Evolutionary conservation across 2,113 vertebrate genomes (phyloP), one percentile per base, ranked within the genome.

Genomic region (Camelus bactrianus): DNA sequence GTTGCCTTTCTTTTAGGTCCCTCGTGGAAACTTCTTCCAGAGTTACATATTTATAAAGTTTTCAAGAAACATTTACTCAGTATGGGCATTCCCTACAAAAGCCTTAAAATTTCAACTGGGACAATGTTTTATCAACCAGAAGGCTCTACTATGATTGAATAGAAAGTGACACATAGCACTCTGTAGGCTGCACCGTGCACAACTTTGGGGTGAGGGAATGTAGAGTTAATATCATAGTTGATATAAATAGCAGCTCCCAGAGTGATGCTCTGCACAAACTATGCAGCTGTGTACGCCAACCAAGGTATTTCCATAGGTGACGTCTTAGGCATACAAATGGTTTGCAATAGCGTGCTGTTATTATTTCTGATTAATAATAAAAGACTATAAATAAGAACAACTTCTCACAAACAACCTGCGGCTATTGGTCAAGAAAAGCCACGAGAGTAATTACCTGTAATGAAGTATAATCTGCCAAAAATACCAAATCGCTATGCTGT

Each of bases 341-440:
- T 35, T 87, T 92, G 32, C 89, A 82, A 14, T 46, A 67, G 35
- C 42, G 70, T 73, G n/a, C 42, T 56, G 4, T 69, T 54, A 80
- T 62, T 91, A 76, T 84, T 88, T 17, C 42, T 42, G 6, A 76
- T 48, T 92, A 76, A 87, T 69, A 92, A 65, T 50, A 54, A 70
- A 84, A 70, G 69, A 54, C 15, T 62, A 5, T 65, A 83, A 75
- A 64, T 35, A 16, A 38, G 83, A 91, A 62, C 2, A 70, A 72
- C 28, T 3, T n/a, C 20, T 91, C 28, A 89, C 80, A 72, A 93
- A 69, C 1, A 10, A 62, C n/a, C 8, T 15, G 2, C 50, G 3
- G n/a, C 30, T 52, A 67, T 26, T 35, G 24, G 82, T 84, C 32
- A 81, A 80, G 22, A 56, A 87, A 84, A 76, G 7, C 12, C 20